Conservation (phyloP, 2,113 vertebrate species). For the Triplophysa rosa region DNA sequence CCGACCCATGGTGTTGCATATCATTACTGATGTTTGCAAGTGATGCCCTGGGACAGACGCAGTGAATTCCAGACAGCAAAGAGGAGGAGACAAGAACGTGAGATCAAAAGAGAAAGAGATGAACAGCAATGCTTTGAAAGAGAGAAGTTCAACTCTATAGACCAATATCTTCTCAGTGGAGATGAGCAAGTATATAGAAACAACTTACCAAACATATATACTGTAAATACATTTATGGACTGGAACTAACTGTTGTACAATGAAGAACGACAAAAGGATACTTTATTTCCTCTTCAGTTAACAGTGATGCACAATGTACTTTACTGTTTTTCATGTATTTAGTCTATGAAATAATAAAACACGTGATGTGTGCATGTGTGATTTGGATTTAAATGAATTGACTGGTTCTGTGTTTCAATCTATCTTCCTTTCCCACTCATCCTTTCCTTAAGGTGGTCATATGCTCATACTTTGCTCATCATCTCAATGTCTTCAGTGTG, state of each 20-base stretch:
- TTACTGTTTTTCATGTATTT: too few relatives aligned
- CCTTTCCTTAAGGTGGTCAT: conserved; percentile 56
- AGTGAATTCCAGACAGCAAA: conserved; percentile 66
- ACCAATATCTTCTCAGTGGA: conserved; percentile 69
- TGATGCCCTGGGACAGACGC: conserved; percentile 63
- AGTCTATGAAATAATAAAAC: too few relatives aligned
- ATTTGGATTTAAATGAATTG: not conserved
- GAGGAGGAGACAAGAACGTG: conserved; percentile 55
- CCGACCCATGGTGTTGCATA: too few relatives aligned
- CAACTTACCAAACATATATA: too few relatives aligned
- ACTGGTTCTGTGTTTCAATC: not conserved
- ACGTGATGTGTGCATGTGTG: too few relatives aligned
- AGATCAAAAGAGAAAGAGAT: conserved; percentile 59
- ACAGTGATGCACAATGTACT: too few relatives aligned
- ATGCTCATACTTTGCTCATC: conserved; percentile 66
- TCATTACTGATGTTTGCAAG: conserved; percentile 21
- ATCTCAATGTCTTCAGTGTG: conserved; percentile 63
- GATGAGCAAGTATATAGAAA: conserved; percentile 63
- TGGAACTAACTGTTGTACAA: too few relatives aligned
- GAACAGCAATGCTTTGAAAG: conserved; percentile 51
- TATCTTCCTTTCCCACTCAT: not conserved
- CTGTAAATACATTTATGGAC: too few relatives aligned
- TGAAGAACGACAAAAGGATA: too few relatives aligned
- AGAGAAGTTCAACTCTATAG: conserved; percentile 64
- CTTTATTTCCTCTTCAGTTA: too few relatives aligned